phyloP scores from a whole-genome alignment of 2,113 vertebrate species.

The Ramphastos sulfuratus region DNA sequence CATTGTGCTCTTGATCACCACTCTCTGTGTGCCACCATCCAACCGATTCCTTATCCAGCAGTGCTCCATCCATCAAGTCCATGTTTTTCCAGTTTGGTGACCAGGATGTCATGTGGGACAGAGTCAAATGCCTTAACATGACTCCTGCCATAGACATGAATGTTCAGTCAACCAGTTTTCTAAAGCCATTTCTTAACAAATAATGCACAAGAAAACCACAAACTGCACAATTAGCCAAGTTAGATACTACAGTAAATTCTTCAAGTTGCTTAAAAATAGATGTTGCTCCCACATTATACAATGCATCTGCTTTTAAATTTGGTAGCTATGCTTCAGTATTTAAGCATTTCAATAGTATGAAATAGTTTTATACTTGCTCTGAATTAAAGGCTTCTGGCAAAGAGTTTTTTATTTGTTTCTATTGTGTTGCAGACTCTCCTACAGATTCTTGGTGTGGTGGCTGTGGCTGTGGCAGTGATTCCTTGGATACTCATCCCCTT shows the following conservation, averaged over 20 bases:
- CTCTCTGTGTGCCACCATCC: no score
- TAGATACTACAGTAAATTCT: background rate
- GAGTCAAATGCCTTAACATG: no score
- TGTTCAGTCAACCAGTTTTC: background rate
- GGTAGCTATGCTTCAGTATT: constrained; percentile 13
- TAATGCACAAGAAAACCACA: background rate
- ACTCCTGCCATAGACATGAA: background rate
- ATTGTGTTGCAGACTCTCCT: constrained; percentile 82
- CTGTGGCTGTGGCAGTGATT: constrained; percentile 84
- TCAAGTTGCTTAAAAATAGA: background rate
- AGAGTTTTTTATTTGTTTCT: constrained; percentile 26
- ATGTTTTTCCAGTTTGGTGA: no score
- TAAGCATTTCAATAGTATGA: constrained; percentile 15
- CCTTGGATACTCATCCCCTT: constrained; percentile 88
- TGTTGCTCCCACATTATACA: background rate
- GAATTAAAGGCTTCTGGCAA: constrained; percentile 35
- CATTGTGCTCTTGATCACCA: no score
- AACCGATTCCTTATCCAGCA: no score
- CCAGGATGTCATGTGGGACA: no score
- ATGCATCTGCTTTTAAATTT: background rate
- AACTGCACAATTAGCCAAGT: background rate
- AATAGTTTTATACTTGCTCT: constrained; percentile 37
- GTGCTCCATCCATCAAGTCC: no score
- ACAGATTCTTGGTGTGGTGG: constrained; percentile 83
- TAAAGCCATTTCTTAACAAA: background rate